Evolutionary conservation across 1,140 invertebrate species (phyloP).

Genomic region (Pissodes strobi): DNA sequence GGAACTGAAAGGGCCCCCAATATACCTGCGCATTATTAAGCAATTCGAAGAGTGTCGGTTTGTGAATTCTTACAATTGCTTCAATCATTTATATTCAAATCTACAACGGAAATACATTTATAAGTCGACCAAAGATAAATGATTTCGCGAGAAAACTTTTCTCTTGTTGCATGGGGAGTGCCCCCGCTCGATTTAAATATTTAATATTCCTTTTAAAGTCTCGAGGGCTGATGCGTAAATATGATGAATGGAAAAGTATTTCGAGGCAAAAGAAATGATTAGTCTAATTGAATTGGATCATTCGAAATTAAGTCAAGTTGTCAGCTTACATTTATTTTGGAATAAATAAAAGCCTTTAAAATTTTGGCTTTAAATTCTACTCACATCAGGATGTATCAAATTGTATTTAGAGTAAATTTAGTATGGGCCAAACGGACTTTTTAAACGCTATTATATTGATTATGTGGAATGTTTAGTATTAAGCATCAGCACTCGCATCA

Average conservation of each 20-base stretch:
- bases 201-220: slow-evolving; percentile 23
- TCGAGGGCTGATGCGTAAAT: neutral
- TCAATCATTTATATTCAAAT: slow-evolving; percentile 44
- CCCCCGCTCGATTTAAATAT: slow-evolving; percentile 30
- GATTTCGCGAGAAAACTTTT: slow-evolving; percentile 22
- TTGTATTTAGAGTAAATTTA: too few relatives aligned
- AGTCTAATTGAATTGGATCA: too few relatives aligned
- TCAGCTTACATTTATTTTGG: too few relatives aligned
- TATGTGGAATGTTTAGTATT: too few relatives aligned
- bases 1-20: slow-evolving; percentile 15
- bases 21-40: slow-evolving; percentile 51
- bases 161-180: slow-evolving; percentile 1
- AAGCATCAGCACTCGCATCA: too few relatives aligned
- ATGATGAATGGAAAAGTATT: neutral
- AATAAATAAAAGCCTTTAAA: too few relatives aligned
- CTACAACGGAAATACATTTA: slow-evolving; percentile 38
- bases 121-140: slow-evolving; percentile 38
- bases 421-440: too few relatives aligned
- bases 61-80: slow-evolving; percentile 45
- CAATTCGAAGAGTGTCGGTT: slow-evolving; percentile 45
- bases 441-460: too few relatives aligned
- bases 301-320: too few relatives aligned
- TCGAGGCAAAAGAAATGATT: too few relatives aligned
- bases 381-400: too few relatives aligned
- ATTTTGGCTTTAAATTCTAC: too few relatives aligned